Conservation (phyloP, 2,797 vertebrate species). For the Rousettus madagascariensis region DNA sequence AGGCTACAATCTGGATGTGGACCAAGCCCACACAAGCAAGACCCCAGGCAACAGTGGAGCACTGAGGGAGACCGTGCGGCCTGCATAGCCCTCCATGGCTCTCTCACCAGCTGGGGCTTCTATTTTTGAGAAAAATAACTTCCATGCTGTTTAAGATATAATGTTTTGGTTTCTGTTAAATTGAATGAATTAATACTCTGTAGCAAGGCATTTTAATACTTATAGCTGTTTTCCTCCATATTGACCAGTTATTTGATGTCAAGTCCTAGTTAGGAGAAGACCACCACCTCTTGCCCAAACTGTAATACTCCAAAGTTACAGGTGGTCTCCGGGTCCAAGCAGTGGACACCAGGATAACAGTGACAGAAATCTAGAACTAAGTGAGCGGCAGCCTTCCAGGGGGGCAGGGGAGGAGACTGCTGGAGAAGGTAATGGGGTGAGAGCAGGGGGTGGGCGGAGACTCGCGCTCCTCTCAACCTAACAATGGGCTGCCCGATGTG, state of each 20-base stretch:
- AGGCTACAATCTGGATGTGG: too few species aligned
- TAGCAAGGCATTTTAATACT: background rate
- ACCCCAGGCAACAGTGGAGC: accelerated
- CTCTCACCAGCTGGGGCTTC: background rate
- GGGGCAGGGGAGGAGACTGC: background rate
- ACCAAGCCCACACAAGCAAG: background rate
- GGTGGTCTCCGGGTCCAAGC: background rate
- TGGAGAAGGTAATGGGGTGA: background rate
- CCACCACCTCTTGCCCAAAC: background rate
- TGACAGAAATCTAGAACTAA: background rate
- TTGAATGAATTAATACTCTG: background rate
- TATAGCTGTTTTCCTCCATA: background rate
- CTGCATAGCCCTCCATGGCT: too few species aligned
- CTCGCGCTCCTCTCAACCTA: background rate
- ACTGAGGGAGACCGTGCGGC: background rate
- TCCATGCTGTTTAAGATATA: background rate
- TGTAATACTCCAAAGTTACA: background rate
- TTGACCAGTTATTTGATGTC: background rate
- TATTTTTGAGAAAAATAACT: background rate
- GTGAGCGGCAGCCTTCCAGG: background rate
- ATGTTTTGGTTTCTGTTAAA: background rate
- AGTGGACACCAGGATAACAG: background rate
- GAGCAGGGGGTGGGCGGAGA: background rate
- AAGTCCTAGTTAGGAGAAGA: background rate
- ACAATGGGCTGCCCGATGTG: too few species aligned